These are phyloP conservation scores for Pantherophis alleghaniensis DNA, from an alignment of 2,797 vertebrate species.

Conservation along the genomic window DNA sequence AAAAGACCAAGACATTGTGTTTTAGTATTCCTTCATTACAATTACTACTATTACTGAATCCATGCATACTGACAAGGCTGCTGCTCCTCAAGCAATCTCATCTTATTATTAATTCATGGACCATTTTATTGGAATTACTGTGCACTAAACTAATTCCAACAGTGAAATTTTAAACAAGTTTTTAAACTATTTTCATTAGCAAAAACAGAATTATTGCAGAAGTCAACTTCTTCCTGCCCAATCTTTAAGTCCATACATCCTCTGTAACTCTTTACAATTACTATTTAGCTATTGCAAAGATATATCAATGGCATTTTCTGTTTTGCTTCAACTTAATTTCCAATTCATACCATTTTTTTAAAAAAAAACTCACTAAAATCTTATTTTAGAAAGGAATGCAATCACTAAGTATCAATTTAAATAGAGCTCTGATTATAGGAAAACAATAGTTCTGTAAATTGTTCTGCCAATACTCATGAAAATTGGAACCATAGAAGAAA, in stretches of 20 bases:
- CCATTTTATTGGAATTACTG: slow-evolving; percentile 52
- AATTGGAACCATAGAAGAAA: not conserved
- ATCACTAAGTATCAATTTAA: not conserved
- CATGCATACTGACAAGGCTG: slow-evolving; percentile 67
- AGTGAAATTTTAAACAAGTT: slow-evolving; percentile 37
- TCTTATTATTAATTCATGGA: slow-evolving; percentile 63
- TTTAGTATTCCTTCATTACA: slow-evolving; percentile 74
- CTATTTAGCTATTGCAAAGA: not conserved
- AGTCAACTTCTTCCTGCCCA: not conserved
- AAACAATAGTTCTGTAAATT: not conserved
- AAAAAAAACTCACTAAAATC: not conserved
- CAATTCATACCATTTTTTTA: not conserved
- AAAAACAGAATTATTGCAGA: not conserved
- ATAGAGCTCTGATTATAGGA: not conserved
- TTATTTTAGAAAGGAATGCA: not conserved
- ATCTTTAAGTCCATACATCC: not conserved
- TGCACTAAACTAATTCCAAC: slow-evolving; percentile 57
- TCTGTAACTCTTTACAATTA: not conserved
- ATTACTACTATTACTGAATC: slow-evolving; percentile 74
- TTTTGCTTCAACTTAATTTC: not conserved
- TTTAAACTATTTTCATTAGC: slow-evolving; percentile 18
- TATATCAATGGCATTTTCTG: not conserved
- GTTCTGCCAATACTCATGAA: not conserved
- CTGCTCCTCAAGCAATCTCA: slow-evolving; percentile 61
- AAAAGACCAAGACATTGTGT: slow-evolving; percentile 66